phyloP scores from a whole-genome alignment of 2,113 vertebrate genomes.

The Equus przewalskii region DNA sequence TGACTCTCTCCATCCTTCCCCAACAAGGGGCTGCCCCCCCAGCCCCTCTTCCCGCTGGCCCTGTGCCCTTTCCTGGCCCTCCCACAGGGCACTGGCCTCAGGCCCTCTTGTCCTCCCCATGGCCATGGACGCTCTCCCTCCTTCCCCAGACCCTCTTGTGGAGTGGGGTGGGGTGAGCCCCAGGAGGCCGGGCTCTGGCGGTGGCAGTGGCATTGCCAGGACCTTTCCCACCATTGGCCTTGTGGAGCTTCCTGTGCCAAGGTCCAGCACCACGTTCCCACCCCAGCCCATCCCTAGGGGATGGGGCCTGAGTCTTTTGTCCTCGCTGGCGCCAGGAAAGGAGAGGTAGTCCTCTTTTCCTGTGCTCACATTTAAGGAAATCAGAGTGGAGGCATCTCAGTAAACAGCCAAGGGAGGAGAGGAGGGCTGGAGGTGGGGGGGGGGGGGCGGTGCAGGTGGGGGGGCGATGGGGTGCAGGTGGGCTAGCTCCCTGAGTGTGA shows the following conservation, averaged over 20 bases:
- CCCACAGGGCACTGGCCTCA: neutral
- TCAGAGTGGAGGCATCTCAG: neutral
- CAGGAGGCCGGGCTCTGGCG: neutral
- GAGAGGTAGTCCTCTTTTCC: conserved; percentile 19
- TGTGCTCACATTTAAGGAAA: neutral
- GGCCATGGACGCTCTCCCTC: neutral
- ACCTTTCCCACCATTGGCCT: conserved; percentile 60
- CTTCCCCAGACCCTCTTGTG: neutral
- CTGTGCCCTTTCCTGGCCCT: neutral
- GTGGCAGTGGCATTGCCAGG: accelerated
- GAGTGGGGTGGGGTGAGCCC: neutral
- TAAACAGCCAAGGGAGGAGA: neutral
- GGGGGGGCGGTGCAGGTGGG: accelerated
- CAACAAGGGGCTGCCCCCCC: too few relatives aligned
- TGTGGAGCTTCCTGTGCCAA: conserved; percentile 34
- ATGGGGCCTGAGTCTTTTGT: conserved; percentile 64
- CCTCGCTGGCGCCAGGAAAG: conserved; percentile 79
- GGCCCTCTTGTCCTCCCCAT: neutral
- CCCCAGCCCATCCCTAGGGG: neutral
- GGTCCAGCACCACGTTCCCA: neutral
- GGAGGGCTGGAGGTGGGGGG: neutral
- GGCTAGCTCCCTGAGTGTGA: neutral
- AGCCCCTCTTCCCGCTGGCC: neutral
- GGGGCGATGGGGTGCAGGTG: accelerated
- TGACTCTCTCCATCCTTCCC: neutral